Evolutionary conservation across 2,797 vertebrate species (phyloP).

Genomic region (Sebastes dallii): DNA sequence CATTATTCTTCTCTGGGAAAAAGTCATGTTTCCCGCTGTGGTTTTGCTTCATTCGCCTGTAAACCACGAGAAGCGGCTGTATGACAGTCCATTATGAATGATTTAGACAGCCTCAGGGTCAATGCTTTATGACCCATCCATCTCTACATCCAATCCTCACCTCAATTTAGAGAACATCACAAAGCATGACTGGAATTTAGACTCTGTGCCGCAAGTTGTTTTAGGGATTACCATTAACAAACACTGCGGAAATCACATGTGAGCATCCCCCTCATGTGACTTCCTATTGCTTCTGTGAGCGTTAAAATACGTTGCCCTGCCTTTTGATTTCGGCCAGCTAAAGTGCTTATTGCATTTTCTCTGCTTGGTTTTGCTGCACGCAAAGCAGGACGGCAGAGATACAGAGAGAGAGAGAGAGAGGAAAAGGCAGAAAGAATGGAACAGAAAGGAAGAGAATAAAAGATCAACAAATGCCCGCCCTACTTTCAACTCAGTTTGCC

Average conservation of each 20-base stretch:
- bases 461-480: constrained; percentile 53
- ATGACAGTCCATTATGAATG: constrained; percentile 14
- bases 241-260: constrained; percentile 72
- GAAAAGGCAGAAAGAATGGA: background rate
- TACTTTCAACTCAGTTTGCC: constrained; percentile 62
- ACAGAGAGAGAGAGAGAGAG: background rate
- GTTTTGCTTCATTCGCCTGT: constrained; percentile 18
- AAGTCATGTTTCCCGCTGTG: background rate
- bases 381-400: constrained; percentile 22
- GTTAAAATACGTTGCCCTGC: constrained; percentile 44
- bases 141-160: constrained; percentile 26
- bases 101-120: constrained; percentile 25
- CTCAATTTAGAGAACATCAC: constrained; percentile 54
- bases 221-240: constrained; percentile 75
- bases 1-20: background rate
- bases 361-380: constrained; percentile 61
- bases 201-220: constrained; percentile 56
- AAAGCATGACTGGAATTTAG: constrained; percentile 70
- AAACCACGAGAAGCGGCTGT: constrained; percentile 12
- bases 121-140: constrained; percentile 27
- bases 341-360: constrained; percentile 66
- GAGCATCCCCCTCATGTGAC: constrained; percentile 68
- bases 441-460: constrained; percentile 38
- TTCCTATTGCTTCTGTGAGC: constrained; percentile 72
- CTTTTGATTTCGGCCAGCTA: constrained; percentile 57